Conservation (phyloP, 2,113 vertebrate genomes). For the Oplegnathus fasciatus region DNA sequence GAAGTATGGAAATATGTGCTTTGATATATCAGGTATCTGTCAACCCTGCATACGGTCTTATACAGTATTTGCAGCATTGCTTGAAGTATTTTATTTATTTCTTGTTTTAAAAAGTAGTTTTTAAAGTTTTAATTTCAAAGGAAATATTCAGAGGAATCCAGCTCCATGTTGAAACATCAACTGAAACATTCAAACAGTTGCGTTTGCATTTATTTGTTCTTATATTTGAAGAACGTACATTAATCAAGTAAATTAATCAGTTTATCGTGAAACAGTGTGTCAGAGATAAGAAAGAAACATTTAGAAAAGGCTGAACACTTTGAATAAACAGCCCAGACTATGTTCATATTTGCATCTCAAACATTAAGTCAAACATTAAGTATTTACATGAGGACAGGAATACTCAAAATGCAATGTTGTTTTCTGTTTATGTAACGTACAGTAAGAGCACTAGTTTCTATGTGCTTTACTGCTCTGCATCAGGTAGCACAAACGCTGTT, state of each 20-base stretch:
- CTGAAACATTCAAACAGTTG: neutral
- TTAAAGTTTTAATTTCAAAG: neutral
- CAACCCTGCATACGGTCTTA: no score
- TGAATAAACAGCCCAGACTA: neutral
- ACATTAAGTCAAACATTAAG: conserved; percentile 2
- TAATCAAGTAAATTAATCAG: neutral
- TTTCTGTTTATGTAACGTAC: neutral
- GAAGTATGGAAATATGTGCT: no score
- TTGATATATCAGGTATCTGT: no score
- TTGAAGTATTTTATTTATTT: neutral
- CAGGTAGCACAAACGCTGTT: neutral
- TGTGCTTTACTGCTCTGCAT: no score
- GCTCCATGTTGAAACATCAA: neutral
- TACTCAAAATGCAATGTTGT: neutral
- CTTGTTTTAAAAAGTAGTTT: neutral
- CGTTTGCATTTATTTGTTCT: neutral
- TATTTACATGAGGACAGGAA: conserved; percentile 14
- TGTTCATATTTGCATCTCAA: neutral
- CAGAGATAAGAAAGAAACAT: no score
- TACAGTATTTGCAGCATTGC: no score
- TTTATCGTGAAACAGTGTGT: neutral
- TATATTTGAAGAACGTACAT: neutral
- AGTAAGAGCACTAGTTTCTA: neutral
- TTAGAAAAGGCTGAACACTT: neutral
- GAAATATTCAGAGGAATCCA: neutral